Evolutionary conservation across 2,113 vertebrate genomes (phyloP).

Genomic region (Entelurus aequoreus): DNA sequence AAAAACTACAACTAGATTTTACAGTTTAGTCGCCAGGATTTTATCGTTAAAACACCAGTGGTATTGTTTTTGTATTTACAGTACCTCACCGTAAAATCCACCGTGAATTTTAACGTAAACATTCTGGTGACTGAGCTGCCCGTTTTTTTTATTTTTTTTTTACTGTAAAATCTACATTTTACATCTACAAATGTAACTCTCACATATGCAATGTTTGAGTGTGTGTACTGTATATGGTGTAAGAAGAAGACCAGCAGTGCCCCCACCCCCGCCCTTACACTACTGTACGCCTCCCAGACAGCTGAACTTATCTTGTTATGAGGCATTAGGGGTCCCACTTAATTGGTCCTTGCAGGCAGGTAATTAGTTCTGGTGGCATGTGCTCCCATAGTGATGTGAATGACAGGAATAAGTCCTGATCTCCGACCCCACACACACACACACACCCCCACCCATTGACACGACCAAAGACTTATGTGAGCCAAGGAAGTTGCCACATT

Average conservation of each 20-base stretch:
- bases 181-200: too few relatives aligned
- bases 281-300: conserved; percentile 5
- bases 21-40: too few relatives aligned
- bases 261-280: neutral
- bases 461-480: conserved; percentile 27
- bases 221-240: neutral
- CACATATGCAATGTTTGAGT: neutral
- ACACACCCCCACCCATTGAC: conserved; percentile 19
- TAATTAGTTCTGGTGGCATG: conserved; percentile 63
- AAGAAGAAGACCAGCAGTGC: conserved; percentile 1
- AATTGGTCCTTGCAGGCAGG: conserved; percentile 54
- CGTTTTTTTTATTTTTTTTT: too few relatives aligned
- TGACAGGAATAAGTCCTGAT: conserved; percentile 26
- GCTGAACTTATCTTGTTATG: conserved; percentile 27
- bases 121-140: too few relatives aligned
- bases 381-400: conserved; percentile 50
- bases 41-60: too few relatives aligned
- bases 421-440: conserved; percentile 4
- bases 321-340: conserved; percentile 31
- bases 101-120: too few relatives aligned
- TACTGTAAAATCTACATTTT: too few relatives aligned
- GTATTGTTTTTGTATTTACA: too few relatives aligned
- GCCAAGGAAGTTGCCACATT: conserved; percentile 43
- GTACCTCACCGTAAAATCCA: too few relatives aligned
- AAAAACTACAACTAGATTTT: too few relatives aligned